phyloP scores from a whole-genome alignment of 1,140 invertebrate genomes.

The Hirudo medicinalis region DNA sequence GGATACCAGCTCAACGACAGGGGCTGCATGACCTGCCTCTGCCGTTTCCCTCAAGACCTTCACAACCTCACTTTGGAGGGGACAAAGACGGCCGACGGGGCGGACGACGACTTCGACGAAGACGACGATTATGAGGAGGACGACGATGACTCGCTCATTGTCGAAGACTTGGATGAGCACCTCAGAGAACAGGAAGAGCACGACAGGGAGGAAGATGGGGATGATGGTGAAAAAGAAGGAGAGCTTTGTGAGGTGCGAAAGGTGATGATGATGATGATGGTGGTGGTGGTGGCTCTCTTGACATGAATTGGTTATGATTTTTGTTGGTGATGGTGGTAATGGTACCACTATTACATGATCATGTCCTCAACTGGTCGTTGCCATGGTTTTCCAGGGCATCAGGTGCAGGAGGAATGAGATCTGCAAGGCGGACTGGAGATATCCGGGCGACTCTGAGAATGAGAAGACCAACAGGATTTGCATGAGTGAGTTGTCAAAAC shows the following conservation, averaged over 20 bases:
- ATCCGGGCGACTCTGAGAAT: no score
- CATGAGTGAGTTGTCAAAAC: no score
- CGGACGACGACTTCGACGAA: not conserved
- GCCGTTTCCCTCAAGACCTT: not conserved
- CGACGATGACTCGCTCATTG: not conserved
- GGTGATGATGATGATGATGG: not conserved
- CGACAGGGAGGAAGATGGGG: not conserved
- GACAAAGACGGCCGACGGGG: not conserved
- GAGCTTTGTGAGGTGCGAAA: not conserved
- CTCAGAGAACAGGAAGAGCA: no score
- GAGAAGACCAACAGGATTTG: no score
- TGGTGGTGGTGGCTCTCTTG: no score
- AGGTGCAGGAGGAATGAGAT: no score
- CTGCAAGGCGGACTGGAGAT: no score
- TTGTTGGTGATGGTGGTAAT: not conserved
- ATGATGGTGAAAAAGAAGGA: not conserved
- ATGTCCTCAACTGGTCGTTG: no score
- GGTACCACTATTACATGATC: no score
- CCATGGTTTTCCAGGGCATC: no score
- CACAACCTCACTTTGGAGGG: not conserved
- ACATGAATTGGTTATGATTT: no score
- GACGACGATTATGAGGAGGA: not conserved
- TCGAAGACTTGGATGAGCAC: no score
- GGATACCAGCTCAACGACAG: constrained; percentile 16
- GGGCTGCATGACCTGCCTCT: constrained; percentile 17